These are phyloP conservation scores for Calcarius lapponicus DNA, from an alignment of 2,797 vertebrate species.

Conservation along the genomic window DNA sequence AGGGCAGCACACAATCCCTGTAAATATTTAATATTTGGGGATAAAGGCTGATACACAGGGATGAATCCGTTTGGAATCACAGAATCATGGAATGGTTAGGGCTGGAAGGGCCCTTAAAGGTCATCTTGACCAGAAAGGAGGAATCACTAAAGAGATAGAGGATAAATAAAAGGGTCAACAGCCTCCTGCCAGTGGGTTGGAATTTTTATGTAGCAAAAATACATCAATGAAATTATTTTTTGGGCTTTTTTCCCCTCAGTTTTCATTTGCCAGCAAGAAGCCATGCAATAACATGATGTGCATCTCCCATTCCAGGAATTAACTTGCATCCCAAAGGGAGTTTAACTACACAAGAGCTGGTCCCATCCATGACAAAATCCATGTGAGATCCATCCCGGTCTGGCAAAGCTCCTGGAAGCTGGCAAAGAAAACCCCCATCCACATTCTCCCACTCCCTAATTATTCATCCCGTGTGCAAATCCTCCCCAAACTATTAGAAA, in stretches of 20 bases:
- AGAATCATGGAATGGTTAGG: not conserved
- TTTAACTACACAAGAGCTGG: not conserved
- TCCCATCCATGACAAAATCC: not conserved
- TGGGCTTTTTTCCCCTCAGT: fast-evolving
- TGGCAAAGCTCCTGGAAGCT: not conserved
- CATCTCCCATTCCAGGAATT: not conserved
- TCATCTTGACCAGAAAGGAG: not conserved
- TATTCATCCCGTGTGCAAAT: not conserved
- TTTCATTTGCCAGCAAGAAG: not conserved
- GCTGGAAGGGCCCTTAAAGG: not conserved
- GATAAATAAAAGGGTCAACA: not conserved
- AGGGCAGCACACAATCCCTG: not conserved
- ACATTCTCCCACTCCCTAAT: not conserved
- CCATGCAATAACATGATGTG: not conserved
- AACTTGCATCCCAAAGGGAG: not conserved
- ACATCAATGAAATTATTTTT: not conserved
- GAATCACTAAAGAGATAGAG: not conserved
- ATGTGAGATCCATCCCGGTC: not conserved
- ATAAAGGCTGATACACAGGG: not conserved
- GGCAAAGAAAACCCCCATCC: not conserved
- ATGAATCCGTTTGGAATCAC: not conserved
- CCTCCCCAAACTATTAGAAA: not conserved
- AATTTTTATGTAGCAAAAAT: not conserved
- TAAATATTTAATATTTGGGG: not conserved
- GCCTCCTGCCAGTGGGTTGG: not conserved